Percentiles rank a stretch among this genome's conserved stretches.
Conservation (phyloP, 2,797 vertebrate species). For the Sternotherus odoratus region DNA sequence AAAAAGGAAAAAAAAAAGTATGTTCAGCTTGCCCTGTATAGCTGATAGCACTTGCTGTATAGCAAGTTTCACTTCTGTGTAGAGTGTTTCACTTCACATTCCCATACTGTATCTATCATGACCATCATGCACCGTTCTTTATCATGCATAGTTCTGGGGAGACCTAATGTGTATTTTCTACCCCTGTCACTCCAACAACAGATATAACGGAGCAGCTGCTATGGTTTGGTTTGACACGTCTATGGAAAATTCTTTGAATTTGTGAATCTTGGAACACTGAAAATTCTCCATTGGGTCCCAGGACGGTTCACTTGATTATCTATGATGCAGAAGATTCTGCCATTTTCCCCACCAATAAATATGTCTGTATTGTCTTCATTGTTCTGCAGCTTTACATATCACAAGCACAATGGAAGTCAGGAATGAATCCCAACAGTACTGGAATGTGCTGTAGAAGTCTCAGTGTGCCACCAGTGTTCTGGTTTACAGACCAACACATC, state of each 20-base stretch:
- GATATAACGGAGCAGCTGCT: conserved; percentile 1
- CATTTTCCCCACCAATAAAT: background rate
- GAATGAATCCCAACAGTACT: background rate
- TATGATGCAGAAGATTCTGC: background rate
- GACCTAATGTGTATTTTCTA: background rate
- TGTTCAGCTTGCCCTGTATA: background rate
- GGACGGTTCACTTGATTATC: background rate
- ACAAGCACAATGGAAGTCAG: background rate
- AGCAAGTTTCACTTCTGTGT: background rate
- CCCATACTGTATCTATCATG: background rate
- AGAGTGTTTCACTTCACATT: background rate
- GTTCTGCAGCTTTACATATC: background rate
- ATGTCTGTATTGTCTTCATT: background rate
- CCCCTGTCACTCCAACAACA: background rate
- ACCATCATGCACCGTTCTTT: background rate
- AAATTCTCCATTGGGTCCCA: background rate
- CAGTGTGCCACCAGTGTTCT: background rate
- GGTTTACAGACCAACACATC: background rate
- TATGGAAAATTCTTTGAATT: background rate
- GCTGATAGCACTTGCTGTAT: background rate
- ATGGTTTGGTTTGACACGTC: background rate
- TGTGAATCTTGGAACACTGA: background rate
- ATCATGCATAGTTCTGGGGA: background rate
- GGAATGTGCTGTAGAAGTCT: background rate
- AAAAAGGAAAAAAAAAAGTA: background rate